Conservation (phyloP, 2,113 vertebrate species). For the Dicaeum eximium region DNA sequence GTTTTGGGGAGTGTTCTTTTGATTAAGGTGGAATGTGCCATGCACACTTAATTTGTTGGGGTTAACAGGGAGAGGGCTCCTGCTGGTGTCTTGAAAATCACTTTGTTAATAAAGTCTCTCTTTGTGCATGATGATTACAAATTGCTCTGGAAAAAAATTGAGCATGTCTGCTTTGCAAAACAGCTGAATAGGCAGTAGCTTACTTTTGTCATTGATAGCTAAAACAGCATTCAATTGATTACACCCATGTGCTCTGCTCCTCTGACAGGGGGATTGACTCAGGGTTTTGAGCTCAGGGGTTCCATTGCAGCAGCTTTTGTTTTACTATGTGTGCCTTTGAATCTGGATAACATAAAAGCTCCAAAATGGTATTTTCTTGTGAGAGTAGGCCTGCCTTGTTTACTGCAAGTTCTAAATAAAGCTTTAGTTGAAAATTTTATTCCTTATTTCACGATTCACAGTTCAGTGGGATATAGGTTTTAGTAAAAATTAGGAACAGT, state of each 20-base stretch:
- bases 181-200: neutral
- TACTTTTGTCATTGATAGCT: neutral
- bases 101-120: neutral
- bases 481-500: neutral
- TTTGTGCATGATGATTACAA: neutral
- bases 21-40: slow-evolving; percentile 34
- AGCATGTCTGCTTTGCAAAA: neutral
- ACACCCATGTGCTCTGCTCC: neutral
- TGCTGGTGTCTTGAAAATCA: neutral
- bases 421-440: neutral
- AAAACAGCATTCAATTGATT: neutral
- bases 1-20: slow-evolving; percentile 22
- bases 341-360: neutral
- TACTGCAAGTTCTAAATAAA: neutral
- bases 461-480: neutral
- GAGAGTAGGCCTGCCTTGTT: neutral
- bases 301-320: neutral
- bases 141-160: neutral
- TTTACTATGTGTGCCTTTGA: neutral
- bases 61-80: neutral
- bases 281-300: neutral
- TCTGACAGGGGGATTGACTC: neutral
- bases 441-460: neutral
- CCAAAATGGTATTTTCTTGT: neutral
- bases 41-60: neutral